Base-by-base conservation (phyloP, 2,797 vertebrate genomes). In the Periparus ater region DNA sequence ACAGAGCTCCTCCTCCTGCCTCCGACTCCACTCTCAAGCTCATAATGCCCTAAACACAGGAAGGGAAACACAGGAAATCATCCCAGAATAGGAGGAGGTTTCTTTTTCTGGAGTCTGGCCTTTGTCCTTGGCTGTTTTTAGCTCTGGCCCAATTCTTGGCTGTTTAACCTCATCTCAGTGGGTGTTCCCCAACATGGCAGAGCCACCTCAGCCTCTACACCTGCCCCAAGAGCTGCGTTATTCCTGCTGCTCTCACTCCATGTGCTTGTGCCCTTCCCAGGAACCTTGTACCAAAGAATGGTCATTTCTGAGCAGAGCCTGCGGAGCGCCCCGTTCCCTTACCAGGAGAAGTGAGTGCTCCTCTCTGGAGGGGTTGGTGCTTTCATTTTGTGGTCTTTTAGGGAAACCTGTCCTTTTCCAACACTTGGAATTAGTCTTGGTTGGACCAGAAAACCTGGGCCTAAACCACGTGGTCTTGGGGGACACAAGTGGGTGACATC, bases 291-390 rank as follows among this genome's bases (percentile, higher is more conserved):
- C 96, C 99, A 99, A 85, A 98, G 98, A 96, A 98, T 98, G 97
- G 96, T 99, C 51, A 97, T 98, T 58, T 98, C 98, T 0, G 99
- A 99, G 87, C 99, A 99, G 92, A 98, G 98, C 67, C 97, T 99
- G 47, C 98, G 94, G 63, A 99, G 97, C 4, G 97, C 98, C 19
- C 93, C 97, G 1, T 98, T 98, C 92, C 98, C 98, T n/a, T 98
- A 98, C 65, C 98, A 98, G 95, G 99, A 99, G 89, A 98, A 98
- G 99, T 99, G 89, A 98, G 98, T 96, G 51, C 45, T 5, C 18
- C 36, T 25, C 61, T 50, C 55, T 1, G 6, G 27, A 29, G 13
- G 32, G 27, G 5, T 8, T 7, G 16, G 30, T 25, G 13, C 30
- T 40, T 50, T 25, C 10, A 1, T 45, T 42, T 30, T 45, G 38